These are phyloP conservation scores for Alouatta palliata DNA, from an alignment of 2,113 vertebrate genomes.

Conservation along the genomic window DNA sequence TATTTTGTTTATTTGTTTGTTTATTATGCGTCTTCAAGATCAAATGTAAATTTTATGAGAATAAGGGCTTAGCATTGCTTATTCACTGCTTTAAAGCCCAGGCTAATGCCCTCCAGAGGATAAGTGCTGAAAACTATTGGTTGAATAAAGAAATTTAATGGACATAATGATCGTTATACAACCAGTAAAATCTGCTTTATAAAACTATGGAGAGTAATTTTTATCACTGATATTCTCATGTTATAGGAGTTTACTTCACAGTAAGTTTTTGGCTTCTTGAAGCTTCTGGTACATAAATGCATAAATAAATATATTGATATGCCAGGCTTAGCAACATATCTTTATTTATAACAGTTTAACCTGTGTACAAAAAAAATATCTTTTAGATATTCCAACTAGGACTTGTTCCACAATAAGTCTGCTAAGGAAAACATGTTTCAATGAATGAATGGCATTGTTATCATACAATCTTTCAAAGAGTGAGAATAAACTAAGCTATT, in stretches of 20 bases:
- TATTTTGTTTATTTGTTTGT: background rate
- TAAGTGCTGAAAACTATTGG: background rate
- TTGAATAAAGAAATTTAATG: background rate
- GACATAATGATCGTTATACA: background rate
- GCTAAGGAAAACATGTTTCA: background rate
- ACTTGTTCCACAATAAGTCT: slow-evolving; percentile 33
- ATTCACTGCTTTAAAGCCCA: background rate
- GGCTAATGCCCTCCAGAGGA: background rate
- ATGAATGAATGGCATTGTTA: background rate
- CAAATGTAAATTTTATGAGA: background rate
- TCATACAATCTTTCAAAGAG: background rate
- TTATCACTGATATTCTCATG: background rate
- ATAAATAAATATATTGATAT: background rate
- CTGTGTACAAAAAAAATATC: background rate
- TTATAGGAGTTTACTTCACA: background rate
- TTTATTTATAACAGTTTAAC: background rate
- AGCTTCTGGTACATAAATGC: background rate
- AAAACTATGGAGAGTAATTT: background rate
- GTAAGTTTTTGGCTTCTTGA: background rate
- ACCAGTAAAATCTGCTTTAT: background rate
- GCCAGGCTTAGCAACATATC: background rate
- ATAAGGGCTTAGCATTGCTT: background rate
- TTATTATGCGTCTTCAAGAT: background rate
- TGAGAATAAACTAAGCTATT: background rate
- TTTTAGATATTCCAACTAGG: background rate